Percentiles rank a stretch among this genome's conserved stretches.
These are phyloP conservation scores for Falcaria lacertinaria DNA, from an alignment of 2,888 invertebrate genomes.

Conservation along the genomic window DNA sequence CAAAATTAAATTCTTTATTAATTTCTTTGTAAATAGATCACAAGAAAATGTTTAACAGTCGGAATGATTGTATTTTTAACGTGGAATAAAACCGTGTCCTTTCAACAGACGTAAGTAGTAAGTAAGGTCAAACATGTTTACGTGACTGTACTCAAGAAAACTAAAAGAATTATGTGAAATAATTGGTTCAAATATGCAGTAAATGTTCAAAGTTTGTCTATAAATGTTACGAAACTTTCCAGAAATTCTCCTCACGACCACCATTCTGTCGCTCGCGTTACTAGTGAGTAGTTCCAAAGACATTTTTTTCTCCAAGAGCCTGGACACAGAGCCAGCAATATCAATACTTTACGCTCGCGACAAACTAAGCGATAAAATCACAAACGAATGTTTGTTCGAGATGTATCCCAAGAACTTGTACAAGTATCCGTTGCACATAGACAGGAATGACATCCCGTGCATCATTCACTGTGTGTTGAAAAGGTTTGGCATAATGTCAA, in stretches of 20 bases:
- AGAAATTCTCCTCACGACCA: constrained; percentile 46
- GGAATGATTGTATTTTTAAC: constrained; percentile 6
- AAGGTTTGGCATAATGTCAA: constrained; percentile 71
- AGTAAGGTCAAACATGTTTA: too few relatives aligned
- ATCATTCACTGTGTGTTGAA: constrained; percentile 70
- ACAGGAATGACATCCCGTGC: constrained; percentile 66
- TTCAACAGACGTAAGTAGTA: too few relatives aligned
- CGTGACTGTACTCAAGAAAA: too few relatives aligned
- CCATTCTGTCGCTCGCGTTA: constrained; percentile 35
- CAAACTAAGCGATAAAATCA: constrained; percentile 57
- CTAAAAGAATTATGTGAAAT: too few relatives aligned
- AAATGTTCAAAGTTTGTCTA: too few relatives aligned
- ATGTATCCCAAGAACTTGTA: constrained; percentile 70
- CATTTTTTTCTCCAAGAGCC: constrained; percentile 52
- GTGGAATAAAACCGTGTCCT: neutral
- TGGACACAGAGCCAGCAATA: constrained; percentile 61
- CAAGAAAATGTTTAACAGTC: constrained; percentile 14
- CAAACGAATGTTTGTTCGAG: constrained; percentile 59
- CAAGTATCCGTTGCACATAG: constrained; percentile 61
- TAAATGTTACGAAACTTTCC: constrained; percentile 30
- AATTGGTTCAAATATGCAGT: too few relatives aligned
- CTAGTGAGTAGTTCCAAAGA: constrained; percentile 41
- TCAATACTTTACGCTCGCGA: constrained; percentile 66
- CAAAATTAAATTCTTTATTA: constrained; percentile 17
- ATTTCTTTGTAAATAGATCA: constrained; percentile 17